Evolutionary conservation across 2,797 vertebrate species (phyloP), one percentile per base, ranked within the genome.

Genomic region (Columba guinea): DNA sequence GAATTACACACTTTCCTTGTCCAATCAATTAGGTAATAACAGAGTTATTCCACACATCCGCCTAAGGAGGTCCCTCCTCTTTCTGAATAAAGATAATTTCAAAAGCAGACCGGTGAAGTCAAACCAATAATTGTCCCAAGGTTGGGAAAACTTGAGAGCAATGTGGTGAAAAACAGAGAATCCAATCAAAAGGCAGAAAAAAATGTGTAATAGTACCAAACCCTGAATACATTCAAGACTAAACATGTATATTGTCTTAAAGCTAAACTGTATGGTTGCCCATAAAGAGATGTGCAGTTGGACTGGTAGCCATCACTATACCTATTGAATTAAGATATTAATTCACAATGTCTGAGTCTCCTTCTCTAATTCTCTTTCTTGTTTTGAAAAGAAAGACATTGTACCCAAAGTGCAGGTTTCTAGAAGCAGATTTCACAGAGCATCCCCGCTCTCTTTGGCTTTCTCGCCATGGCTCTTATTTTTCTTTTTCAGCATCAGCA

Each of bases 401-500:
- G 41, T 24, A 24, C 63, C 74, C 70, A 9, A 11, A 65, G 71
- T 0, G 39, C 86, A 56, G 87, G 44, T 77, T 84, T 68, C 81
- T 74, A 83, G 41, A 32, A 59, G 84, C 63, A 20, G 14, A 7
- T 70, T 13, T 62, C 84, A 26, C 68, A 7, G 84, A 17, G 41
- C 92, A 39, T 46, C 69, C 39, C 76, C 37, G 1, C 73, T 64
- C 70, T n/a, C 77, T 64, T 22, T 22, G 84, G 35, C 32, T 60
- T 80, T 41, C 92, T 82, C 1, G 11, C 87, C 63, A 0, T 10
- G 34, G 56, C 86, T 89, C 77, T 90, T 41, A 46, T 28, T 91
- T 94, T 87, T 80, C 81, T 87, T 83, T 17, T 80, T 83, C 92
- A 58, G 90, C 94, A 94, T 94, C 96, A 69, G 89, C 94, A 94